A percentile compares a stretch with the other conserved stretches of the same genome.
These are phyloP conservation scores for Encarsia formosa DNA, from an alignment of 2,888 invertebrate genomes.

Conservation along the genomic window DNA sequence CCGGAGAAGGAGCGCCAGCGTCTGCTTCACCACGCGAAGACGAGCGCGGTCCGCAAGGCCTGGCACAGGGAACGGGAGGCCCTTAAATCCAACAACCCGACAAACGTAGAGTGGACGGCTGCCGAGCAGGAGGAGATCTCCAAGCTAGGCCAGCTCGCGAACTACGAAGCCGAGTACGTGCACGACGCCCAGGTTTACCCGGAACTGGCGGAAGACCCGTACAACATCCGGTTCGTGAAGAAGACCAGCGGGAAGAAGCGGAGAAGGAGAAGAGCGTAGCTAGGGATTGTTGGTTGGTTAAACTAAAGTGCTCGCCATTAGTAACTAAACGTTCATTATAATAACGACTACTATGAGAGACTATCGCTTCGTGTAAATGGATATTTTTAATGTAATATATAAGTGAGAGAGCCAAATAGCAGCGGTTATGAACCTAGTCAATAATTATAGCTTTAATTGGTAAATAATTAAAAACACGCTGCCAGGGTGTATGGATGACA, in stretches of 20 bases:
- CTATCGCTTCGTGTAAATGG: constrained; percentile 21
- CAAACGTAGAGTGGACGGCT: constrained; percentile 79
- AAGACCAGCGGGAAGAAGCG: constrained; percentile 64
- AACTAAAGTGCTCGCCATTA: constrained; percentile 25
- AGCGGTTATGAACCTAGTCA: constrained; percentile 51
- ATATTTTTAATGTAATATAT: too few relatives aligned
- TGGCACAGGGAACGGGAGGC: constrained; percentile 91
- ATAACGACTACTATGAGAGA: constrained; percentile 1
- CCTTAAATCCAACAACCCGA: constrained; percentile 71
- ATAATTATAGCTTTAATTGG: constrained; percentile 50
- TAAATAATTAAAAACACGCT: neutral
- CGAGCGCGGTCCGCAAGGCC: constrained; percentile 81
- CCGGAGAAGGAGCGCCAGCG: constrained; percentile 85
- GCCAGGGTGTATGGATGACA: neutral
- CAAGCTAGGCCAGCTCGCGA: constrained; percentile 76
- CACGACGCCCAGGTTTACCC: constrained; percentile 88
- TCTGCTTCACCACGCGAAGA: constrained; percentile 84
- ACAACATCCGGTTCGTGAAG: constrained; percentile 86
- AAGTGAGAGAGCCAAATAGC: too few relatives aligned
- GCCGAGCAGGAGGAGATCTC: constrained; percentile 85
- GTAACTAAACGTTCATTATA: constrained; percentile 19
- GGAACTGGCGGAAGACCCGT: constrained; percentile 92
- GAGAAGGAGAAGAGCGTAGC: constrained; percentile 64
- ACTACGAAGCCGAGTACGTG: constrained; percentile 87
- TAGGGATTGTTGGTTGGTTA: constrained; percentile 1